Evolutionary conservation across 2,113 vertebrate species (phyloP), one percentile per base, ranked within the genome.

Genomic region (Bubalus kerabau): DNA sequence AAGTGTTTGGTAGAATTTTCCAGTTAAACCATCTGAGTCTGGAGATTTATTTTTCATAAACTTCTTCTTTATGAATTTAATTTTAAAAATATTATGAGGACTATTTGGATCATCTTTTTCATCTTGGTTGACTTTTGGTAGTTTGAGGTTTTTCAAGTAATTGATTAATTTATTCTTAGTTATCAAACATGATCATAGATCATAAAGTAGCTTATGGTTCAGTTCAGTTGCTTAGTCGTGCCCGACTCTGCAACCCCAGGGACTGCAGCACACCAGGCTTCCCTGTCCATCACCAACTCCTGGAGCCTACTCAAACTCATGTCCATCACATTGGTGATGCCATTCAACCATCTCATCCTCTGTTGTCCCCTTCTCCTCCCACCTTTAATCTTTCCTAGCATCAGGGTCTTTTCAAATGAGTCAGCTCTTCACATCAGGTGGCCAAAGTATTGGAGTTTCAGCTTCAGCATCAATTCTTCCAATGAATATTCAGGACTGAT

Each of bases 121-220:
- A 93, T 87, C 8, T 76, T 32, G 50, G 3, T 71, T 95, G 59
- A 96, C 74, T 52, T 86, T 91, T 76, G 74, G 19, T 59, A 52
- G 7, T 80, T 81, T 56, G 9, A 48, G 16, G 23, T 46, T 94
- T 92, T 71, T 71, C 26, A 71, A 17, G 9, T 81, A 87, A 57
- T 91, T 74, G 43, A 76, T 62, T 59, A 59, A 81, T 86, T 90
- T 94, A 12, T 82, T 84, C 57, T 80, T 52, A 95, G 13, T n/a
- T 93, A 6, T 30, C 78, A 76, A 80, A 87, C 46, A 56, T 71
- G 9, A 71, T 71, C 64, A 71, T 71, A 71, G 64, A 36, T 23
- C 17, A 71, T 23, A 71, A 71, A 36, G n/a, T 71, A 71, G 30
- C 30, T 71, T n/a, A 71, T 5, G 23, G 64, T 36, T 71, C 32